Conservation (phyloP, 2,113 vertebrate species). For the Xiphophorus hellerii region DNA sequence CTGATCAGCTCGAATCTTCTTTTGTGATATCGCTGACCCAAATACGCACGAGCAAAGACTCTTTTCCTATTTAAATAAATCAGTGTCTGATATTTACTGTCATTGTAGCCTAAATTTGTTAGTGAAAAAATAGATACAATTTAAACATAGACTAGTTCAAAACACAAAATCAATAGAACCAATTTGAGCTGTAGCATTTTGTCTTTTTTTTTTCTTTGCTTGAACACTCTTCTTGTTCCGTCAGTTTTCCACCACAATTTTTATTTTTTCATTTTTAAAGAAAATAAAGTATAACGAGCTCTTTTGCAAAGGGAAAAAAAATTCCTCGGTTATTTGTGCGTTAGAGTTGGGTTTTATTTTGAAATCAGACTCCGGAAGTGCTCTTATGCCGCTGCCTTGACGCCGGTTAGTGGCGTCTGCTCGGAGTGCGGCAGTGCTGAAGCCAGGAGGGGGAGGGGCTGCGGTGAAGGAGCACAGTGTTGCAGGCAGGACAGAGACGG, state of each 20-base stretch:
- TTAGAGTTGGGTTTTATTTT: constrained; percentile 49
- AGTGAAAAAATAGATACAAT: too few species aligned
- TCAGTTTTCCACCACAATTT: too few species aligned
- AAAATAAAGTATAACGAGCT: constrained; percentile 8
- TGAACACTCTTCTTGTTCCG: too few species aligned
- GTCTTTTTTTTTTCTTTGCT: too few species aligned
- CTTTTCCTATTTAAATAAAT: too few species aligned
- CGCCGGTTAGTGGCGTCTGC: constrained; percentile 31
- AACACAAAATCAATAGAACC: too few species aligned
- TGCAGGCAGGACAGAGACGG: constrained; percentile 70
- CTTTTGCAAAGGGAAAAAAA: background rate
- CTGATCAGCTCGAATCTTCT: background rate
- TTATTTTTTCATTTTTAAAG: background rate
- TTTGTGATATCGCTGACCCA: too few species aligned
- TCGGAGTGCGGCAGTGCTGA: constrained; percentile 72
- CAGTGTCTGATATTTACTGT: too few species aligned
- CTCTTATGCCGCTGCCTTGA: constrained; percentile 6
- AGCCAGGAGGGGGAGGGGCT: constrained; percentile 76
- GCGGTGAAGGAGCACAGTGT: constrained; percentile 74
- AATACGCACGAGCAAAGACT: too few species aligned
- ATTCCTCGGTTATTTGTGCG: background rate
- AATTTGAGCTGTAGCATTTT: too few species aligned
- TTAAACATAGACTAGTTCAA: too few species aligned
- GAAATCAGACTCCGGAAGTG: constrained; percentile 54
- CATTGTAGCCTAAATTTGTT: too few species aligned